Evolutionary conservation across 2,113 vertebrate species (phyloP).

Genomic region (Regulus satrapa): DNA sequence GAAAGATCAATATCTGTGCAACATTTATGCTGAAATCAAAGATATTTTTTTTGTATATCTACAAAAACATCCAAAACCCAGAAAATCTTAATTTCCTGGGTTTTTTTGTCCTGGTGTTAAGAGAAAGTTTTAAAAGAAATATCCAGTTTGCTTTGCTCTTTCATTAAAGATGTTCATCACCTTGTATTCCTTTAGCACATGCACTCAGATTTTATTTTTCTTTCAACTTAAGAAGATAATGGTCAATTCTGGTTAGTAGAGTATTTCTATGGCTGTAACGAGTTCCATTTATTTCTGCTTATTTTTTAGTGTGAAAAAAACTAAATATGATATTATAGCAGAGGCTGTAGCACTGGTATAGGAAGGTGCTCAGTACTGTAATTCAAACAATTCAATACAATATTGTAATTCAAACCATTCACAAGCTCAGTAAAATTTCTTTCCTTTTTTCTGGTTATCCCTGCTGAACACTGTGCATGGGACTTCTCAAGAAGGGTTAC

Average conservation of each 20-base stretch:
- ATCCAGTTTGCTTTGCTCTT: background rate
- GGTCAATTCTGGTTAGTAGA: background rate
- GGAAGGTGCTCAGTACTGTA: background rate
- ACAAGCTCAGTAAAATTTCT: background rate
- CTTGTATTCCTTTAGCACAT: background rate
- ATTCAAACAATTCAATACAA: background rate
- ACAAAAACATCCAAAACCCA: fast-evolving
- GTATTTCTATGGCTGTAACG: background rate
- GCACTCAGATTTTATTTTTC: background rate
- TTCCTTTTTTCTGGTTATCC: background rate
- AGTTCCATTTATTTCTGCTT: background rate
- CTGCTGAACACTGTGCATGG: background rate
- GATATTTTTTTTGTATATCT: background rate
- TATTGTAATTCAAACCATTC: background rate
- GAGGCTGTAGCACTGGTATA: background rate
- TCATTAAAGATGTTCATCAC: background rate
- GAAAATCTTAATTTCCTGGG: background rate
- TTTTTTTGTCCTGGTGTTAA: background rate
- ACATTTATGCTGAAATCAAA: background rate
- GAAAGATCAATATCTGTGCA: background rate
- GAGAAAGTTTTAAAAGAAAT: background rate
- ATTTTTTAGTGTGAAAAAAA: background rate
- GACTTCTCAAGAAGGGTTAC: background rate
- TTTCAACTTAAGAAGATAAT: background rate
- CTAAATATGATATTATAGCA: background rate